Base-by-base conservation (phyloP, 1,140 invertebrate species). In the Babylonia areolata region DNA sequence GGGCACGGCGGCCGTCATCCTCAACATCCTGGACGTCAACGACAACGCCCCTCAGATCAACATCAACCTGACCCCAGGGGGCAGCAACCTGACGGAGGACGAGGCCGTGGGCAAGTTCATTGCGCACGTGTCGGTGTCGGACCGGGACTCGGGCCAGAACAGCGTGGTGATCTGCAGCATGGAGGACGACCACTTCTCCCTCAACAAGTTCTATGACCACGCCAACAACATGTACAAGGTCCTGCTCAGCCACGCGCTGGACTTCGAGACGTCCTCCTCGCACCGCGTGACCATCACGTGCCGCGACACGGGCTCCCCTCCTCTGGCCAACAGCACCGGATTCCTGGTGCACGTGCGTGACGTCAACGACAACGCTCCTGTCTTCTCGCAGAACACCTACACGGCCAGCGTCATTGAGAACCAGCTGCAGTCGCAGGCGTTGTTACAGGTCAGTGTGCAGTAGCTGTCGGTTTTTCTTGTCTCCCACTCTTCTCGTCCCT, bases 331-430 rank as follows among this genome's bases (percentile, higher is more conserved):
- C 0, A 96, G 96, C 31, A 96, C 99, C 95, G 97, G 96, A 58
- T 98, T 99, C 23, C 98, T 98, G 92, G 97, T 99, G 46, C 97
- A 97, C 12, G 97, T 99, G 33, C 87, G 92, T 94, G 98, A 99
- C 94, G 97, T 98, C 1, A 99, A 99, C 93, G 98, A 99, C 95
- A 99, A 99, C 93, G 97, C 97, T 81, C 98, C 98, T 6, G 96
- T 97, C 80, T 99, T 99, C 94, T 97, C 97, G 91, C 97, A 98
- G 92, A 97, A 96, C 88, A 99, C 98, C 93, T 98, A 99, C 94
- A 99, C 98, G 94, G 97, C 90, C 79, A 85, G 90, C 79, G 83
- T 89, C n/a, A 75, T 85, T 20, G 87, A 89, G 46, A 88, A 90
- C 71, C 58, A 46, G 23, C 39, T 33, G 6, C 82, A 46, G 2